Evolutionary conservation across 2,113 vertebrate species (phyloP), one percentile per base, ranked within the genome.

Genomic region (Bolborhynchus lineola): DNA sequence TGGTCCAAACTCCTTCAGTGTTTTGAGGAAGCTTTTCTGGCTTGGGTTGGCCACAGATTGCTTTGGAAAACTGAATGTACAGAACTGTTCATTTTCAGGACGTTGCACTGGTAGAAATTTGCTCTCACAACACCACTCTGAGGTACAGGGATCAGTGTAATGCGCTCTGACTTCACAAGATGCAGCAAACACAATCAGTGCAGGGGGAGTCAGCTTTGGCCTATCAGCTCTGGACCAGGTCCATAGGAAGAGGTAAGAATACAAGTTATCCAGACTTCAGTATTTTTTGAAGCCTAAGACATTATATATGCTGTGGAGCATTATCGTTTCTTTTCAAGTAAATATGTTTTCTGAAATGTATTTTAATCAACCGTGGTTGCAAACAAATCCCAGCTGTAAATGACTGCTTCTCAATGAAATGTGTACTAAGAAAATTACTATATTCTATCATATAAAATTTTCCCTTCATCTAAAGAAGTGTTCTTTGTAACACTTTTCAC

Each of bases 101-200:
- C 9, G 17, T 5, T 84, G n/a, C 39, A 49, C 0, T 39, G 42
- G 47, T 55, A 81, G 41, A 89, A 90, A 93, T 88, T 78, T 72
- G 44, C 72, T 93, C 88, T 97, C 95, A 95, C 95, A 93, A 88
- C 64, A 96, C 13, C 74, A 72, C 92, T 92, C 60, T 64, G 93
- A 95, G 88, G 85, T 68, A 14, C 76, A 62, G 57, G 52, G 68
- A 86, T 90, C 92, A 88, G 39, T 2, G 57, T 71, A 86, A 96
- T 6, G 9, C 46, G 82, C 69, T 89, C 82, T 57, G 92, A 92
- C 93, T 94, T 47, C 82, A 86, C 92, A 82, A 68, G 18, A 31
- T 25, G 76, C 93, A 78, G 60, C 0, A 3, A 90, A 75, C 68
- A 82, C 64, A 76, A 59, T 86, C 82, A 75, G 57, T 71, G 65